Evolutionary conservation across 2,113 vertebrate species (phyloP).

Genomic region (Rhinogobius similis): DNA sequence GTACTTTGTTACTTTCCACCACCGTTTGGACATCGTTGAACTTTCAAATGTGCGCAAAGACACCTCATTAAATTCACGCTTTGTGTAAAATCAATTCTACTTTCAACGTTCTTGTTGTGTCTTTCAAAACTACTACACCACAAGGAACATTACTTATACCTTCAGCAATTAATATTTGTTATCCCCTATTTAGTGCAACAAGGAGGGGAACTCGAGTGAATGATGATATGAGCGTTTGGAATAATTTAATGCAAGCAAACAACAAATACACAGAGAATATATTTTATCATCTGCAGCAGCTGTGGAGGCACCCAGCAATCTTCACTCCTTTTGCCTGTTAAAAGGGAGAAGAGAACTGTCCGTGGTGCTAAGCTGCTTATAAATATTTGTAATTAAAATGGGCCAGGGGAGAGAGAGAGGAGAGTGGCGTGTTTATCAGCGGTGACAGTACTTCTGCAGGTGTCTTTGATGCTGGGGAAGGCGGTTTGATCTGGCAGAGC

Average conservation of each 20-base stretch:
- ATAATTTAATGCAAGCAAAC: constrained; percentile 71
- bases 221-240: constrained; percentile 52
- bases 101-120: not conserved
- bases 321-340: constrained; percentile 56
- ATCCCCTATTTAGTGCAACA: constrained; percentile 46
- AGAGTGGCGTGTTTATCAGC: constrained; percentile 73
- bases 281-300: constrained; percentile 75
- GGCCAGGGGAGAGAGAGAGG: constrained; percentile 47
- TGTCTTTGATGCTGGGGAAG: constrained; percentile 71
- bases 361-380: constrained; percentile 75
- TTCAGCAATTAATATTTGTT: constrained; percentile 54
- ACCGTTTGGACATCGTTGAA: too few relatives aligned
- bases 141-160: constrained; percentile 37
- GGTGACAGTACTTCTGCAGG: constrained; percentile 72
- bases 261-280: constrained; percentile 59
- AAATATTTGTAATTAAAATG: constrained; percentile 79
- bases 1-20: too few relatives aligned
- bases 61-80: too few relatives aligned
- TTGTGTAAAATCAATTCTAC: too few relatives aligned
- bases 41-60: too few relatives aligned
- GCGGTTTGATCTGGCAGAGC: constrained; percentile 71
- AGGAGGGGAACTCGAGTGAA: constrained; percentile 44
- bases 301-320: constrained; percentile 62
- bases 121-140: constrained; percentile 43
- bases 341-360: constrained; percentile 59